Percentiles rank a stretch among this genome's conserved stretches.
These are phyloP conservation scores for Metallyticus violacea DNA, from an alignment of 2,888 invertebrate genomes.

Conservation along the genomic window DNA sequence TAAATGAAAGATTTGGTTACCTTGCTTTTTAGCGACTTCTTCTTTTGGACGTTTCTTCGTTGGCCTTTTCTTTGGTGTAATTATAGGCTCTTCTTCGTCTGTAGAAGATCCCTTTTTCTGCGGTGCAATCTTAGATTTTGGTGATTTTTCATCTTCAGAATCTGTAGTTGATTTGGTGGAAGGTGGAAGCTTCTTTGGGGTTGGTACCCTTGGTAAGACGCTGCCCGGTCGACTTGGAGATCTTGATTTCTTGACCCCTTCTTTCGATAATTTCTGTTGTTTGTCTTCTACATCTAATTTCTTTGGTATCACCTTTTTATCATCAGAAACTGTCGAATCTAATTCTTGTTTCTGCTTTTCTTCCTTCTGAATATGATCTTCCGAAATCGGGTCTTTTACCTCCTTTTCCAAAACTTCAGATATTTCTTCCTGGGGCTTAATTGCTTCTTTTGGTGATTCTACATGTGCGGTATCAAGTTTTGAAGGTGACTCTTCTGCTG, in stretches of 20 bases:
- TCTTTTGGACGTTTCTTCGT: not conserved
- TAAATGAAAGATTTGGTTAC: not conserved
- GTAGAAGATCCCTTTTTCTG: not conserved
- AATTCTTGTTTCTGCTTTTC: too few species aligned
- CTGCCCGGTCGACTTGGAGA: not conserved
- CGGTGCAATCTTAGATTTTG: not conserved
- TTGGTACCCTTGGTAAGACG: not conserved
- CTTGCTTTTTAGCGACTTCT: conserved; percentile 10
- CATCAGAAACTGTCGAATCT: not conserved
- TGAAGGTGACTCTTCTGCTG: not conserved
- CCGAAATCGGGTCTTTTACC: not conserved
- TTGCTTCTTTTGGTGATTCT: not conserved
- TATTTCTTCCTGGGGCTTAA: not conserved
- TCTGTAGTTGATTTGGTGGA: not conserved
- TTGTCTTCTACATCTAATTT: not conserved
- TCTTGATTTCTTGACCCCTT: not conserved
- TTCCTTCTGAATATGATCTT: not conserved
- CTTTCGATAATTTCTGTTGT: not conserved
- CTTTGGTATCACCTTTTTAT: not conserved
- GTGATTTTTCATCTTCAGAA: conserved; percentile 16
- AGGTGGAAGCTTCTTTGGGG: not conserved
- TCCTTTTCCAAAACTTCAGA: not conserved
- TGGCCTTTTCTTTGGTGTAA: not conserved
- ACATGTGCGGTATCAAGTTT: not conserved
- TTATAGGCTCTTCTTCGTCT: not conserved